Evolutionary conservation across 37 sponge, comb jelly and placozoan species (phyloP).

Genomic region (Beroe forskalii): DNA sequence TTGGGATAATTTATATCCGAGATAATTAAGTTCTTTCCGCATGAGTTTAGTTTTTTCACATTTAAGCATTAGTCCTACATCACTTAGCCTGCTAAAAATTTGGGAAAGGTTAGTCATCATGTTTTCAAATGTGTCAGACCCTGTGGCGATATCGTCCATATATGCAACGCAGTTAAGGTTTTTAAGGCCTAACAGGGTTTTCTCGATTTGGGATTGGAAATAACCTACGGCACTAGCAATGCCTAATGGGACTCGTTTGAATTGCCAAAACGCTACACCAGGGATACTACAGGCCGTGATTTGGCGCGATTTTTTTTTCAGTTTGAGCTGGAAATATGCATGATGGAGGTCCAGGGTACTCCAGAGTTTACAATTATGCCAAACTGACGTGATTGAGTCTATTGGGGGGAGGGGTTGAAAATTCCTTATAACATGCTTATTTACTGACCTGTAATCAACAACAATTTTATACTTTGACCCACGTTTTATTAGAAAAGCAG

Average conservation of each 20-base stretch:
- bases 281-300: not conserved
- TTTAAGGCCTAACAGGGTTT: not conserved
- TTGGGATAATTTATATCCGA: not conserved
- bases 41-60: not conserved
- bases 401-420: not conserved
- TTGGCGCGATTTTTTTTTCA: not conserved
- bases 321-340: not conserved
- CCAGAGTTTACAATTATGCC: not conserved
- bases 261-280: not conserved
- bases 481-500: not conserved
- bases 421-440: not conserved
- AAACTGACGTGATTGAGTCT: not conserved
- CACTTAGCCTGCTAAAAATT: not conserved
- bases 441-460: not conserved
- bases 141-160: not conserved
- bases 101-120: not conserved
- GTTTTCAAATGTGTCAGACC: not conserved
- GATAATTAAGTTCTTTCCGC: not conserved
- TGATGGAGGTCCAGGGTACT: not conserved
- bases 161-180: not conserved
- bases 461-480: not conserved
- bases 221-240: not conserved
- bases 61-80: not conserved
- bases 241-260: not conserved
- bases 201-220: not conserved